phyloP scores from a whole-genome alignment of 2,797 vertebrate genomes.

The Anas bernieri region DNA sequence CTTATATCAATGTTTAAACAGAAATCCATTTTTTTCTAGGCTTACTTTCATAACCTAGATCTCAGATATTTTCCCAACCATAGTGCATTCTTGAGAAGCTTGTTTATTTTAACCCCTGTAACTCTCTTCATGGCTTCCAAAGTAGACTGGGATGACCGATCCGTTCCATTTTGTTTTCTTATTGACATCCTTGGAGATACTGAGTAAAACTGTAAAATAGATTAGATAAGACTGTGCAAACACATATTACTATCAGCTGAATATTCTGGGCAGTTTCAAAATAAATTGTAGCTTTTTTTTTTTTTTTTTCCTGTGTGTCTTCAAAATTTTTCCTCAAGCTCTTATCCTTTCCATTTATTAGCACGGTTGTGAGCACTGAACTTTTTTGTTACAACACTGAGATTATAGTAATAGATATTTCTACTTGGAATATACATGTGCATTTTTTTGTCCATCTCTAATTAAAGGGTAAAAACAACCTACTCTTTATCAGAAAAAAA shows the following conservation, averaged over 20 bases:
- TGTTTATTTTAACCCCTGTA: neutral
- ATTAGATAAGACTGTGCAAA: neutral
- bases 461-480: neutral
- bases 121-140: neutral
- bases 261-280: neutral
- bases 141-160: neutral
- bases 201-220: neutral
- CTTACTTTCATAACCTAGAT: neutral
- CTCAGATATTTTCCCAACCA: neutral
- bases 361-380: neutral
- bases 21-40: neutral
- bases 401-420: neutral
- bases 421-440: neutral
- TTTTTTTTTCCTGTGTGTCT: neutral
- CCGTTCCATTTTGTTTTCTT: neutral
- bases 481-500: neutral
- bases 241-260: neutral
- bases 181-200: neutral
- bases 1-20: rapidly evolving
- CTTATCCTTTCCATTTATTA: neutral
- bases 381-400: neutral
- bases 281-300: rapidly evolving
- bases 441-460: neutral
- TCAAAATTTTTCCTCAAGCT: neutral
- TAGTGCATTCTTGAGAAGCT: neutral